A percentile compares a stretch with the other conserved stretches of the same genome.
Conservation (phyloP, 2,113 vertebrate species). For the Marmota monax region DNA sequence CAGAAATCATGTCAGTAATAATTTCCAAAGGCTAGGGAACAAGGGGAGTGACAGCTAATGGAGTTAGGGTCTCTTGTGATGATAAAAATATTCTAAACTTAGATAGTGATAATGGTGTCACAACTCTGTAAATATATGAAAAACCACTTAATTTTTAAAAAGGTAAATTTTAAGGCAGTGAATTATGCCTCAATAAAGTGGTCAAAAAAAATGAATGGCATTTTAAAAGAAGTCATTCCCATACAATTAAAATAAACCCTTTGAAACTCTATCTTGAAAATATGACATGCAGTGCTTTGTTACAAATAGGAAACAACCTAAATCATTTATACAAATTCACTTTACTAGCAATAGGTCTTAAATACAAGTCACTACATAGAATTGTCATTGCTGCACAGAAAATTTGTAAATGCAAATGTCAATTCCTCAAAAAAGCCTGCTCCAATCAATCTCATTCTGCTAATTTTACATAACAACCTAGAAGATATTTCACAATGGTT, state of each 20-base stretch:
- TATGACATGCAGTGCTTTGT: constrained; percentile 22
- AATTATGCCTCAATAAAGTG: constrained; percentile 3
- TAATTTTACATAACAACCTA: background rate
- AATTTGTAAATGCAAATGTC: background rate
- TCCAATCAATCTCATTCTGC: background rate
- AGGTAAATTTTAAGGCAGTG: background rate
- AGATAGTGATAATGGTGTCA: background rate
- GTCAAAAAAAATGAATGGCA: background rate
- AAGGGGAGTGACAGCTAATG: background rate
- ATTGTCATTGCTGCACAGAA: background rate
- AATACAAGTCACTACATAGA: background rate
- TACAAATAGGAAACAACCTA: background rate
- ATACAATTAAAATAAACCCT: constrained; percentile 50
- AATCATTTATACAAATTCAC: background rate
- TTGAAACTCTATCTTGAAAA: constrained; percentile 37
- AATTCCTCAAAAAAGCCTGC: background rate
- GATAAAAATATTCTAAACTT: constrained; percentile 10
- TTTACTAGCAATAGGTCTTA: background rate
- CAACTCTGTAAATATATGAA: background rate
- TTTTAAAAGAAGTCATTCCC: constrained; percentile 67
- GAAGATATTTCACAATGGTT: background rate
- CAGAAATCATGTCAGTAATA: background rate
- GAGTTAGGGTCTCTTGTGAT: background rate
- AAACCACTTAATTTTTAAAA: background rate
- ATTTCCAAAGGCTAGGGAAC: background rate